Evolutionary conservation across 2,113 vertebrate genomes (phyloP).

Genomic region (mouse (Mus musculus)): GRCm39 chr1:169592501-169593000

Average conservation of each 20-base stretch:
- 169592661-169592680: neutral
- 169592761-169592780: too few relatives aligned
- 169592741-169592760: neutral
- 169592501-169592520: neutral
- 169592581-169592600: neutral
- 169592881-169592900: neutral
- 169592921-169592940: neutral
- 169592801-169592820: neutral
- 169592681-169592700: neutral
- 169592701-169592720: neutral
- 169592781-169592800: neutral
- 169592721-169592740: neutral
- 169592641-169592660: too few relatives aligned
- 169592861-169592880: neutral
- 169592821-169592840: neutral
- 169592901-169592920: neutral
- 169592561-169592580: neutral
- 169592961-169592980: neutral
- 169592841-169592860: neutral
- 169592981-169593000: too few relatives aligned
- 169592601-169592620: neutral
- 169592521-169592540: neutral
- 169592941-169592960: too few relatives aligned
- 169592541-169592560: neutral
- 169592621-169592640: neutral